Conservation (phyloP, 2,888 invertebrate genomes). For the Scotopteryx bipunctaria region DNA sequence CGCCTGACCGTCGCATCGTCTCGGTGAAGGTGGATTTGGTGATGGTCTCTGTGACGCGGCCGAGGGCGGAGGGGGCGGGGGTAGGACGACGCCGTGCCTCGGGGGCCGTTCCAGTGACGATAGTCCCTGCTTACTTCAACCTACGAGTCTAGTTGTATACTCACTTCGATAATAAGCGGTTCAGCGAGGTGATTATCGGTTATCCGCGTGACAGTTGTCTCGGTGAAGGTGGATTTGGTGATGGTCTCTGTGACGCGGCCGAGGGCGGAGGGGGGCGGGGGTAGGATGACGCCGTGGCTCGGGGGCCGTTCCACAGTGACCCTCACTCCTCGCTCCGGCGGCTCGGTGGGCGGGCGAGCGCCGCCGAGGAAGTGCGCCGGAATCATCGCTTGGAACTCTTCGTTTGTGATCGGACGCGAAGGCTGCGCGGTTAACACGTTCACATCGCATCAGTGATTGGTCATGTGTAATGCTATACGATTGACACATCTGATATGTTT, state of each 20-base stretch:
- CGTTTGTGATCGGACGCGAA: constrained; percentile 94
- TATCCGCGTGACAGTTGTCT: constrained; percentile 96
- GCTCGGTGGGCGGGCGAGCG: constrained; percentile 53
- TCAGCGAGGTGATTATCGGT: constrained; percentile 95
- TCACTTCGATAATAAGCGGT: constrained; percentile 95
- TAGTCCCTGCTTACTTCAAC: too few species aligned
- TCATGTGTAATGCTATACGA: constrained; percentile 19
- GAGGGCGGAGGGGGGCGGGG: constrained; percentile 92
- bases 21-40: constrained; percentile 98
- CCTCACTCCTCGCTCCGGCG: constrained; percentile 85
- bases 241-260: constrained; percentile 97
- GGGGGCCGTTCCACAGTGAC: constrained; percentile 91
- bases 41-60: constrained; percentile 87
- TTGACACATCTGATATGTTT: constrained; percentile 22
- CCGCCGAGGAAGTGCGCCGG: constrained; percentile 92
- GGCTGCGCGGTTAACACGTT: constrained; percentile 84
- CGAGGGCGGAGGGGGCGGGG: constrained; percentile 85
- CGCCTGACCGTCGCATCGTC: constrained; percentile 96
- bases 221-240: constrained; percentile 97
- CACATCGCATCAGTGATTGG: constrained; percentile 67
- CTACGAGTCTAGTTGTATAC: too few species aligned
- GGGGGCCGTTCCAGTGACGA: constrained; percentile 89
- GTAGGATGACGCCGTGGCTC: constrained; percentile 86
- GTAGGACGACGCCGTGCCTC: constrained; percentile 86
- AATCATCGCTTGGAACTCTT: constrained; percentile 97